Conservation (phyloP, 2,888 invertebrate species). For the Chrysolina oricalcia region DNA sequence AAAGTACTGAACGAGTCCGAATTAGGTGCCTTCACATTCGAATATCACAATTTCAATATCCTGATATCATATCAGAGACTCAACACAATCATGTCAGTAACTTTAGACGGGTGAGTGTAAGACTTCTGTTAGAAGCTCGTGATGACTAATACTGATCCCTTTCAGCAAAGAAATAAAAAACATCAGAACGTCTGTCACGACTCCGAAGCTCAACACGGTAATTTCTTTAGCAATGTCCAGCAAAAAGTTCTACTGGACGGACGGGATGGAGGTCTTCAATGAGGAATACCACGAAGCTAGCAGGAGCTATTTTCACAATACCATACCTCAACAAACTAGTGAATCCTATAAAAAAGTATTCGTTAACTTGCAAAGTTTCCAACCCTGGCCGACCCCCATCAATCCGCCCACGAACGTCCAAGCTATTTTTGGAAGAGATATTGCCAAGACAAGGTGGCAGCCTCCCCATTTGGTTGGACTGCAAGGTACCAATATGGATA, state of each 20-base stretch:
- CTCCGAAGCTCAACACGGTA: constrained; percentile 83
- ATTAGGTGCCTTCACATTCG: constrained; percentile 88
- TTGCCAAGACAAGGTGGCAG: constrained; percentile 88
- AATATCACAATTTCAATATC: constrained; percentile 86
- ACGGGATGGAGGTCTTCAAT: constrained; percentile 82
- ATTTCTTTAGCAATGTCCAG: constrained; percentile 84
- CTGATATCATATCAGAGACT: constrained; percentile 83
- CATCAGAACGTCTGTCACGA: constrained; percentile 83
- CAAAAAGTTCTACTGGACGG: constrained; percentile 90
- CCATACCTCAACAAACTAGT: constrained; percentile 75
- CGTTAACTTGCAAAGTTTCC: constrained; percentile 80
- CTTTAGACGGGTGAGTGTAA: constrained; percentile 82
- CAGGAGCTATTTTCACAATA: constrained; percentile 85
- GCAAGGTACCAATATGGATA: constrained; percentile 74
- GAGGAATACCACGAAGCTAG: constrained; percentile 82
- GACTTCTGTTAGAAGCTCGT: neutral
- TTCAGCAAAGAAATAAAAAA: constrained; percentile 80
- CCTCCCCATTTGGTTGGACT: constrained; percentile 84
- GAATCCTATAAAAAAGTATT: constrained; percentile 68
- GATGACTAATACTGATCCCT: neutral
- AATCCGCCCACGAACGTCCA: constrained; percentile 87
- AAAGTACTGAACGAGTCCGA: constrained; percentile 79
- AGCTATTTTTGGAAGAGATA: constrained; percentile 84
- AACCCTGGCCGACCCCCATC: constrained; percentile 86
- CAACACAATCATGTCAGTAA: constrained; percentile 87